Conservation (phyloP, 2,888 invertebrate species). For the Drosophila subquinaria region DNA sequence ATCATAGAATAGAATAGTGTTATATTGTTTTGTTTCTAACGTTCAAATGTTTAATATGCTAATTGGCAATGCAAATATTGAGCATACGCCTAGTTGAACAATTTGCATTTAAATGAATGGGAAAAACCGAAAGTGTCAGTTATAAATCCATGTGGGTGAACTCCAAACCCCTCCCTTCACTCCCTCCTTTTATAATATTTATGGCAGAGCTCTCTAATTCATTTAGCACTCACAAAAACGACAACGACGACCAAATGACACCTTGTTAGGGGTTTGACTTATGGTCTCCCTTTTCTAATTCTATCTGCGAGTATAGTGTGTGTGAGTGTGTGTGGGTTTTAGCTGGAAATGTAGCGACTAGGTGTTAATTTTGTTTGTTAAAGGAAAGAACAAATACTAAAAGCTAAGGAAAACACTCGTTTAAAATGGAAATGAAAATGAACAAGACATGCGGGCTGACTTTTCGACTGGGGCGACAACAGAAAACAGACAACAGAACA, state of each 20-base stretch:
- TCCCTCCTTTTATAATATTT: slow-evolving; percentile 31
- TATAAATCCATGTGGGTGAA: slow-evolving; percentile 63
- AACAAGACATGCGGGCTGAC: slow-evolving; percentile 63
- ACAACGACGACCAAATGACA: slow-evolving; percentile 60
- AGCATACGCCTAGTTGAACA: slow-evolving; percentile 62
- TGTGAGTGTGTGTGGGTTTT: slow-evolving; percentile 40
- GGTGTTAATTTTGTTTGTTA: slow-evolving; percentile 72
- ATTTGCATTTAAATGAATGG: slow-evolving; percentile 70
- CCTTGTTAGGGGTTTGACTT: slow-evolving; percentile 72
- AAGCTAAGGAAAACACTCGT: slow-evolving; percentile 50
- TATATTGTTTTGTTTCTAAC: slow-evolving; percentile 11
- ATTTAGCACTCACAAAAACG: slow-evolving; percentile 51
- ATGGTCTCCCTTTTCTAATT: slow-evolving; percentile 24
- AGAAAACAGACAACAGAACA: slow-evolving; percentile 7
- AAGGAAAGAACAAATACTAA: slow-evolving; percentile 55
- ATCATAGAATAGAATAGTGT: slow-evolving; percentile 9
- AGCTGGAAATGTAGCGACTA: slow-evolving; percentile 73
- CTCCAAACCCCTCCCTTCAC: background rate
- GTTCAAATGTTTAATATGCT: slow-evolving; percentile 52
- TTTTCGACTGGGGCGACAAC: background rate
- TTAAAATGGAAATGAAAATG: slow-evolving; percentile 48
- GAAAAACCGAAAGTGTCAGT: slow-evolving; percentile 68
- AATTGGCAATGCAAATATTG: slow-evolving; percentile 71
- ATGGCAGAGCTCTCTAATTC: slow-evolving; percentile 62
- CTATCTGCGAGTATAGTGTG: background rate